Evolutionary conservation across 2,113 vertebrate species (phyloP).

Genomic region (Tragelaphus strepsiceros): DNA sequence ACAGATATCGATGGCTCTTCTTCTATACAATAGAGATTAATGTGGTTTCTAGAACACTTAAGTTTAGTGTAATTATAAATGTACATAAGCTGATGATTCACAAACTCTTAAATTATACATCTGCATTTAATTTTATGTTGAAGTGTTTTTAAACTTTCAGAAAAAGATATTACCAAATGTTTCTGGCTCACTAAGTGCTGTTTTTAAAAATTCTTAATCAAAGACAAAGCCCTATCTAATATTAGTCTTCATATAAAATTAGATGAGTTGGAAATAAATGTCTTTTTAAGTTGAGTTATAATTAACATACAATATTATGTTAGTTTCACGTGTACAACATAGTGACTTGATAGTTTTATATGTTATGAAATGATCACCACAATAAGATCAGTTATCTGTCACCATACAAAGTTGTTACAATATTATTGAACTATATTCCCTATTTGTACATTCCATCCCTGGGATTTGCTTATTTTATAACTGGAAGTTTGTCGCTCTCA

Average conservation of each 20-base stretch:
- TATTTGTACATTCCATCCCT: not conserved
- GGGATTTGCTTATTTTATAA: not conserved
- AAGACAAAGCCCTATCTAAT: conserved; percentile 40
- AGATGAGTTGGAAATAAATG: not conserved
- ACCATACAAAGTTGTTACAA: not conserved
- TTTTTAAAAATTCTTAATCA: conserved; percentile 51
- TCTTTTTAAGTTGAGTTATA: not conserved
- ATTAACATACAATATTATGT: not conserved
- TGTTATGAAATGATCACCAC: not conserved
- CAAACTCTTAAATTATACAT: conserved; percentile 64
- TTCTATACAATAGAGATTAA: conserved; percentile 28
- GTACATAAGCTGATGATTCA: conserved; percentile 59
- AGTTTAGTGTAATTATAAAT: conserved; percentile 65
- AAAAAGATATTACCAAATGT: conserved; percentile 65
- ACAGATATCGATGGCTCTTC: not conserved
- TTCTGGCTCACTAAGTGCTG: conserved; percentile 43
- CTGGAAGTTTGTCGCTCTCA: not conserved
- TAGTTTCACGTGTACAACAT: not conserved
- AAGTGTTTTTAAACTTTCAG: conserved; percentile 58
- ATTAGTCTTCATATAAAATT: conserved; percentile 31
- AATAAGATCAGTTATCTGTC: not conserved
- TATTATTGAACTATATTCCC: not conserved
- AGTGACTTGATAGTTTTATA: not conserved
- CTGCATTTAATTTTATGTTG: conserved; percentile 64
- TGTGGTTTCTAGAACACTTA: conserved; percentile 52